Conservation (phyloP, 2,888 invertebrate genomes). For the Sarcophaga rosellei region DNA sequence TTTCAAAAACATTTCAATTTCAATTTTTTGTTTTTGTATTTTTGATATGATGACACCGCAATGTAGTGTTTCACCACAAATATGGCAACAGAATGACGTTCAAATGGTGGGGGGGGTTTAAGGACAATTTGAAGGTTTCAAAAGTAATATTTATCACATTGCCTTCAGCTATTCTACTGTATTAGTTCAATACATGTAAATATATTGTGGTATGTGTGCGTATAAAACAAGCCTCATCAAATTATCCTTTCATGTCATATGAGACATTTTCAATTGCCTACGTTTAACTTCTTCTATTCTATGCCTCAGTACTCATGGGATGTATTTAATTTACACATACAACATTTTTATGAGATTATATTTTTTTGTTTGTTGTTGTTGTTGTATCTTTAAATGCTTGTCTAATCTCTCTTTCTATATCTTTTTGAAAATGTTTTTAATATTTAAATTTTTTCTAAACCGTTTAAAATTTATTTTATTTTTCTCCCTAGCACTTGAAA, state of each 20-base stretch:
- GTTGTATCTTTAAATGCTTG: slow-evolving; percentile 36
- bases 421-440: slow-evolving; percentile 3
- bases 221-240: slow-evolving; percentile 75
- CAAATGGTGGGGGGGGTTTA: not conserved
- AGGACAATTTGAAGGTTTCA: not conserved
- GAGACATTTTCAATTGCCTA: slow-evolving; percentile 74
- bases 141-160: not conserved
- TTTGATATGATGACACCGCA: slow-evolving; percentile 46
- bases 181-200: not conserved
- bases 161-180: not conserved
- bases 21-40: not conserved
- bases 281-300: slow-evolving; percentile 13
- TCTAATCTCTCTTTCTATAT: slow-evolving; percentile 21
- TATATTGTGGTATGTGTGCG: slow-evolving; percentile 23
- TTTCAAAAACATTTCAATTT: slow-evolving; percentile 55
- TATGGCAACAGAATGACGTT: slow-evolving; percentile 11
- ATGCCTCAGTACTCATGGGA: slow-evolving; percentile 73
- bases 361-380: slow-evolving; percentile 68
- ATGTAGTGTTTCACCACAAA: slow-evolving; percentile 57
- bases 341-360: slow-evolving; percentile 76
- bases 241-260: slow-evolving; percentile 79
- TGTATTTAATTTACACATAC: slow-evolving; percentile 77
- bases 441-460: slow-evolving; percentile 50
- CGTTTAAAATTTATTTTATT: slow-evolving; percentile 30
- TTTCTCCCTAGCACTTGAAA: slow-evolving; percentile 57